phyloP scores from a whole-genome alignment of 2,113 vertebrate genomes.

The Corythornis cristatus region DNA sequence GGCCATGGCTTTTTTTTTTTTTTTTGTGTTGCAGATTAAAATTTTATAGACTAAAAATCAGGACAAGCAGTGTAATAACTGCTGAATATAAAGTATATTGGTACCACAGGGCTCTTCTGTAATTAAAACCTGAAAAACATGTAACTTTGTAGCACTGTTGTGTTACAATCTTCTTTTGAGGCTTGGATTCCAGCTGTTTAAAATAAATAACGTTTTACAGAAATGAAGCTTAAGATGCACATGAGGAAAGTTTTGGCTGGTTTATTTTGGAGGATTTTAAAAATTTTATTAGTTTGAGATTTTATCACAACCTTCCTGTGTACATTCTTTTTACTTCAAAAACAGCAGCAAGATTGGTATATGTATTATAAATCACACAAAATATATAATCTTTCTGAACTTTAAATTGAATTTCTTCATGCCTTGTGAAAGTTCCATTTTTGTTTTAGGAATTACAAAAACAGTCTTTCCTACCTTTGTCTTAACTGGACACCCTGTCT shows the following conservation, averaged over 20 bases:
- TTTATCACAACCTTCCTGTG: background rate
- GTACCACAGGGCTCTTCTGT: background rate
- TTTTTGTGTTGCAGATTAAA: background rate
- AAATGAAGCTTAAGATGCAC: background rate
- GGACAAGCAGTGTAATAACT: background rate
- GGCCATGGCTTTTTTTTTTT: background rate
- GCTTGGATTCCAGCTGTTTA: conserved; percentile 6
- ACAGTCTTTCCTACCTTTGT: background rate
- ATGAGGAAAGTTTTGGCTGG: background rate
- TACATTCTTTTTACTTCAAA: background rate
- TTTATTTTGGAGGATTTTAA: background rate
- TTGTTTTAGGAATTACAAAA: background rate
- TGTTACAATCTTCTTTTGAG: background rate
- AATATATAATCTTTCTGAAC: background rate
- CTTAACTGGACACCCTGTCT: background rate
- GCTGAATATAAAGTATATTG: background rate
- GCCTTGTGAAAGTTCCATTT: background rate
- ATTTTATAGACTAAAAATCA: background rate
- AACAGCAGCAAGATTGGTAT: background rate
- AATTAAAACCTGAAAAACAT: conserved; percentile 7
- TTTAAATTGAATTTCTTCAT: background rate
- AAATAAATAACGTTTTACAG: background rate
- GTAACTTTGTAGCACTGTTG: background rate
- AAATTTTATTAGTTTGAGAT: background rate
- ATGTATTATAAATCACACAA: background rate